Evolutionary conservation across 2,888 invertebrate species (phyloP).

Genomic region (Eristalis intricaria): DNA sequence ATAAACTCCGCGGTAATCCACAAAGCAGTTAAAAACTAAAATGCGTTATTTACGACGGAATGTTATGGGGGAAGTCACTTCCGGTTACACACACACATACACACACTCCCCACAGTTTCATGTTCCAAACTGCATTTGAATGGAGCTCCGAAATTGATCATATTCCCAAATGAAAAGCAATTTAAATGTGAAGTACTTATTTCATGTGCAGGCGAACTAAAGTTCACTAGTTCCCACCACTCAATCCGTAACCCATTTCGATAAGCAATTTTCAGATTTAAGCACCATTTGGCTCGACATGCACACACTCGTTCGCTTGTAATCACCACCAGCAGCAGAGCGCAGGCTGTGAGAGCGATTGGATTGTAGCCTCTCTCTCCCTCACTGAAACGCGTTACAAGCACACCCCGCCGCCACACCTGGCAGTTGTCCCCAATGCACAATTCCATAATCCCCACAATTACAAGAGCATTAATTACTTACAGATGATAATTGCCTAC

Average conservation of each 20-base stretch:
- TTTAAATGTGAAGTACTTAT: neutral
- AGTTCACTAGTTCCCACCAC: conserved; percentile 8
- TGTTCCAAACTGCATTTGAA: too few relatives aligned
- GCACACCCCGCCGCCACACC: conserved; percentile 9
- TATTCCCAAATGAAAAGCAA: neutral
- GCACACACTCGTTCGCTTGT: conserved; percentile 55
- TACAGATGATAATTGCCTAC: conserved; percentile 70
- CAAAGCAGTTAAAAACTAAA: too few relatives aligned
- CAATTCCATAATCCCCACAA: conserved; percentile 68
- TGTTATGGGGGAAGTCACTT: too few relatives aligned
- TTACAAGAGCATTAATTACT: conserved; percentile 72
- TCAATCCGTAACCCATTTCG: conserved; percentile 19
- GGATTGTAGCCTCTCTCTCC: conserved; percentile 37
- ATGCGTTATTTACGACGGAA: too few relatives aligned
- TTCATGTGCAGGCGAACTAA: conserved; percentile 9
- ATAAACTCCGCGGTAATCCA: too few relatives aligned
- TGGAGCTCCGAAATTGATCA: neutral
- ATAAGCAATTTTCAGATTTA: conserved; percentile 60
- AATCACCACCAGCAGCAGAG: conserved; percentile 32
- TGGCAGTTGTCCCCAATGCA: conserved; percentile 25
- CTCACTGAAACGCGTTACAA: conserved; percentile 12
- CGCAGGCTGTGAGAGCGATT: conserved; percentile 29
- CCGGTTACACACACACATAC: too few relatives aligned
- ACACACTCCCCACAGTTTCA: too few relatives aligned
- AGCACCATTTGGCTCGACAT: conserved; percentile 59